Evolutionary conservation across 1,140 invertebrate species (phyloP), one percentile per base, ranked within the genome.

Genomic region (Notospermus geniculatus): DNA sequence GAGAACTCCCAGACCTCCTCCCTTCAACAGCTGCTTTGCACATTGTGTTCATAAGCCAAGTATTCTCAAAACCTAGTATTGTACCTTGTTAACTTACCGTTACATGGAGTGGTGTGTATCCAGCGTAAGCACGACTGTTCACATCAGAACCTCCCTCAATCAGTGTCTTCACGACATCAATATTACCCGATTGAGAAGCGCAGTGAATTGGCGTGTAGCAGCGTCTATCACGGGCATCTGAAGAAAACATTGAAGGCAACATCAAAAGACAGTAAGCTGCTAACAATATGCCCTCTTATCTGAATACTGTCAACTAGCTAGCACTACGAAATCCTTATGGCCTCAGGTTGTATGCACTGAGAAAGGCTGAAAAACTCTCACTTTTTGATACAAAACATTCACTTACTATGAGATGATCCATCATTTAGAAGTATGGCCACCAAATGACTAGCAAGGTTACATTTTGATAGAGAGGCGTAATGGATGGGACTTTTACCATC

Each of bases 91-190:
- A 29, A 69, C 71, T 71, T 67, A 80, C 78, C 23, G 77, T 72
- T 23, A 79, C 71, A 65, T 80, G 78, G 4, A 80, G 69, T 5
- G 78, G 77, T 36, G 78, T 79, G 7, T 74, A 62, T 25, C 78
- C 78, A 64, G 70, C 72, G 70, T 76, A 79, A 1, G 76, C 78
- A 52, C 71, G 60, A 50, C 63, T 66, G 62, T 80, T 80, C 30
- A 76, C 75, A 59, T 74, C 64, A 53, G 76, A 76, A 15, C 77
- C 77, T 13, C 73, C 71, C 22, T 74, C 71, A 13, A 77, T 50
- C 53, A 80, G 62, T 0, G 67, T 67, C 29, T 64, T 63, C 0
- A 77, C 52, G 29, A 72, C 71, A 7, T 68, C 67, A 25, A 69
- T 67, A 62, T 75, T 80, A 0, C 77, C 78, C 29, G 66, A 69